phyloP scores from a whole-genome alignment of 2,113 vertebrate genomes.

The Procavia capensis region DNA sequence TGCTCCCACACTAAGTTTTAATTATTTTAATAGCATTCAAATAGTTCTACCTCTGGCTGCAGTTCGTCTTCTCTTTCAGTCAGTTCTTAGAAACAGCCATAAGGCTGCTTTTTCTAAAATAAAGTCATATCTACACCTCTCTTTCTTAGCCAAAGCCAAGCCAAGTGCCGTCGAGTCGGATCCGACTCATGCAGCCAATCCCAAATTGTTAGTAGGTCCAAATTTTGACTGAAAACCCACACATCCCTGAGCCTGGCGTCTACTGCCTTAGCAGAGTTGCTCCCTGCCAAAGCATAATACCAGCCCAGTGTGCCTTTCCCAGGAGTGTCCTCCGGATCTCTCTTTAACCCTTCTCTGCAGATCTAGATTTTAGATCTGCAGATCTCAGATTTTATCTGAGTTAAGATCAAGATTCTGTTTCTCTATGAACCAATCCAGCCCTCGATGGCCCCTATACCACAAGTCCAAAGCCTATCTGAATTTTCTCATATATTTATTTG shows the following conservation, averaged over 20 bases:
- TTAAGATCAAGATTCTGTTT: background rate
- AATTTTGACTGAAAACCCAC: slow-evolving; percentile 44
- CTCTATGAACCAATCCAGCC: background rate
- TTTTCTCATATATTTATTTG: background rate
- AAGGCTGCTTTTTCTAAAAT: background rate
- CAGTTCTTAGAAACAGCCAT: background rate
- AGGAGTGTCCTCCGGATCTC: background rate
- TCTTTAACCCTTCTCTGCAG: background rate
- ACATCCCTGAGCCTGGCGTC: background rate
- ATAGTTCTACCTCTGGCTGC: background rate
- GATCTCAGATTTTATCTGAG: background rate
- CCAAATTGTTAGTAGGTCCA: background rate
- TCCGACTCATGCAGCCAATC: no score
- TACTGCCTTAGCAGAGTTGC: background rate
- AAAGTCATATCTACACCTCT: background rate
- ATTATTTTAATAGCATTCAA: slow-evolving; percentile 46
- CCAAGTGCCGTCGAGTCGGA: no score
- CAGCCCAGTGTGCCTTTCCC: background rate
- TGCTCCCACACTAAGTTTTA: background rate
- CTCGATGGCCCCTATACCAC: background rate
- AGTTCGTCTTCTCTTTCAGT: background rate
- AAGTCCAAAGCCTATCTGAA: background rate
- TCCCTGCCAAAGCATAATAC: background rate
- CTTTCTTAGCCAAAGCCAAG: no score
- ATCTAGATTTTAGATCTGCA: background rate